phyloP scores from a whole-genome alignment of 2,113 vertebrate species.

The Cololabis saira region DNA sequence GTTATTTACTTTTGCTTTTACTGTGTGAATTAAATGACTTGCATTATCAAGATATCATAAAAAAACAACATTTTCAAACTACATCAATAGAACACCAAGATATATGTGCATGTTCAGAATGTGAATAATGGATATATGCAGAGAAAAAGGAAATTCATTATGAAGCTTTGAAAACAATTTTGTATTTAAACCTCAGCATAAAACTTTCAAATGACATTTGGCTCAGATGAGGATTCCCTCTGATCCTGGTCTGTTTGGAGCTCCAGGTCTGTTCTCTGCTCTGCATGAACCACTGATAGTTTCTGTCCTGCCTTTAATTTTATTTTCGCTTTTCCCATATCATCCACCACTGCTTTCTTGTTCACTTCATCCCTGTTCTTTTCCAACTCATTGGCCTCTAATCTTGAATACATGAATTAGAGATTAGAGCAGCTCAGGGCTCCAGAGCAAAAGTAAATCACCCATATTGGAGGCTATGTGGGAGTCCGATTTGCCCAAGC shows the following conservation, averaged over 20 bases:
- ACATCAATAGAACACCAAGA: neutral
- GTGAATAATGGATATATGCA: too few relatives aligned
- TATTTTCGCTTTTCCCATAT: constrained; percentile 6
- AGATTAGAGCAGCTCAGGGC: constrained; percentile 51
- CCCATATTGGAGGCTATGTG: too few relatives aligned
- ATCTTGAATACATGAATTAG: constrained; percentile 60
- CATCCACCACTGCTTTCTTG: constrained; percentile 6
- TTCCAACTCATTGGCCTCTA: constrained; percentile 26
- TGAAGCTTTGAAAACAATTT: too few relatives aligned
- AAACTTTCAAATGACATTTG: constrained; percentile 61
- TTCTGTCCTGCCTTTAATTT: constrained; percentile 13
- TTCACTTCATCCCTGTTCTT: constrained; percentile 19
- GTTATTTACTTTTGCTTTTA: neutral
- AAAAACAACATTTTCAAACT: neutral
- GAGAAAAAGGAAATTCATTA: too few relatives aligned
- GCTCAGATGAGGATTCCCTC: constrained; percentile 52
- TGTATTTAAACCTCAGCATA: neutral
- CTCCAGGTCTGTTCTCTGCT: constrained; percentile 17
- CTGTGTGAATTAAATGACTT: neutral
- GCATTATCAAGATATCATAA: neutral
- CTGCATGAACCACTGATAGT: constrained; percentile 16
- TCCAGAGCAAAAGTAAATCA: constrained; percentile 23
- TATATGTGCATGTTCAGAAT: neutral
- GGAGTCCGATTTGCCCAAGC: too few relatives aligned
- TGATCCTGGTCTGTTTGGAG: constrained; percentile 46